Conservation (phyloP, 2,797 vertebrate genomes). For the Smutsia gigantea region DNA sequence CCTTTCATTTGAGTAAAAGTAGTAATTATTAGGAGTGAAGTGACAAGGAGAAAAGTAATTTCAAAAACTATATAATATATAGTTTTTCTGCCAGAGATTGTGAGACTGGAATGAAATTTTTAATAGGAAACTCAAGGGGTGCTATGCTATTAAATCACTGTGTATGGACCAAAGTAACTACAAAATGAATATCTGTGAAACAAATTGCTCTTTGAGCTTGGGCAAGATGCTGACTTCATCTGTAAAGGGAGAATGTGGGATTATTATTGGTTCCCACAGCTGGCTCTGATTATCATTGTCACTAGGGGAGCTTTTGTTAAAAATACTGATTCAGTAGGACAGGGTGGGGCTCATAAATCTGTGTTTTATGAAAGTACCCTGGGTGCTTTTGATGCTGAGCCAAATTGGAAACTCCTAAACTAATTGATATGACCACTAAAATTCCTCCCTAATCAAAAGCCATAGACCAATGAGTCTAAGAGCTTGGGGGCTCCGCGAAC, state of each 20-base stretch:
- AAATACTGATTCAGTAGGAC: conserved; percentile 14
- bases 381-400: background rate
- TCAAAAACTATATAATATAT: conserved; percentile 18
- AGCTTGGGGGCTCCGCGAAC: background rate
- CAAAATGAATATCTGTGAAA: conserved; percentile 64
- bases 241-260: conserved; percentile 50
- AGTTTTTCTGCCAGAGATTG: conserved; percentile 29
- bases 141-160: conserved; percentile 38
- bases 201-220: conserved; percentile 58
- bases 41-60: conserved; percentile 20
- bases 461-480: background rate
- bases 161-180: conserved; percentile 54
- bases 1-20: conserved; percentile 38
- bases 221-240: conserved; percentile 65
- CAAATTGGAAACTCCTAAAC: conserved; percentile 54
- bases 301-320: background rate
- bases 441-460: background rate
- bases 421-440: conserved; percentile 20
- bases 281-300: background rate
- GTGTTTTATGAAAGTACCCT: conserved; percentile 54
- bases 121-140: background rate
- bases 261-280: conserved; percentile 30
- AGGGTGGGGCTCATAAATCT: background rate
- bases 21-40: conserved; percentile 26
- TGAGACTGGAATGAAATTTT: conserved; percentile 20